Base-by-base conservation (phyloP, 1,140 invertebrate genomes). In the Lerema accius region DNA sequence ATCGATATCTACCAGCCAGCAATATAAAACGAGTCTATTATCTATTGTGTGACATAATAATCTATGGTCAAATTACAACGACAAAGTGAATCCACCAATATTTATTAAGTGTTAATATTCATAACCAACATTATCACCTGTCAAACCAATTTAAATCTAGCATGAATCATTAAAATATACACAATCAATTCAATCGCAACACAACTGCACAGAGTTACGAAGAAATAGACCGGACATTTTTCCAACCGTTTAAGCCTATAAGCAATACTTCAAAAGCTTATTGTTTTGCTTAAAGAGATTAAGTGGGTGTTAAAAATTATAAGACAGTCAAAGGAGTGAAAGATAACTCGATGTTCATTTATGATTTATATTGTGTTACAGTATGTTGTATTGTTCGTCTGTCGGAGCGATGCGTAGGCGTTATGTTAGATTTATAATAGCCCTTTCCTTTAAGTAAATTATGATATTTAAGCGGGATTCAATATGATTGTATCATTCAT, bases 301-400 rank as follows among this genome's bases (percentile, higher is more conserved):
- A 81, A 83, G 85, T 89, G 84, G 86, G 86, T 88, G 86, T 89
- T 85, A 89, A 86, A 88, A 89, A 89, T 83, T 71, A 80, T 84
- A 85, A 85, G 77, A 81, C 64, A 71, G 71, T 75, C 71, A 74
- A 80, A 83, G 76, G 78, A 83, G 76, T 79, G 82, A 84, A 80
- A 83, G 82, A 87, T 84, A 80, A 77, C 63, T 74, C 61, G 77
- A 78, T 80, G 78, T 80, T 76, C 73, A 58, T 65, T 73, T 75
- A 82, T 89, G 84, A 89, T 87, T 87, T 87, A 89, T 85, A 72
- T 80, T 75, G 81, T 86, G 86, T 83, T 79, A 63, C 46, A 64
- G 65, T 76, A 61, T 80, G 80, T 81, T 69, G 72, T 76, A 84
- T 86, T 86, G 78, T 84, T 81, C 67, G 46, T 51, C 64, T 71